Evolutionary conservation across 2,113 vertebrate species (phyloP), one percentile per base, ranked within the genome.

Genomic region (Noctilio leporinus): DNA sequence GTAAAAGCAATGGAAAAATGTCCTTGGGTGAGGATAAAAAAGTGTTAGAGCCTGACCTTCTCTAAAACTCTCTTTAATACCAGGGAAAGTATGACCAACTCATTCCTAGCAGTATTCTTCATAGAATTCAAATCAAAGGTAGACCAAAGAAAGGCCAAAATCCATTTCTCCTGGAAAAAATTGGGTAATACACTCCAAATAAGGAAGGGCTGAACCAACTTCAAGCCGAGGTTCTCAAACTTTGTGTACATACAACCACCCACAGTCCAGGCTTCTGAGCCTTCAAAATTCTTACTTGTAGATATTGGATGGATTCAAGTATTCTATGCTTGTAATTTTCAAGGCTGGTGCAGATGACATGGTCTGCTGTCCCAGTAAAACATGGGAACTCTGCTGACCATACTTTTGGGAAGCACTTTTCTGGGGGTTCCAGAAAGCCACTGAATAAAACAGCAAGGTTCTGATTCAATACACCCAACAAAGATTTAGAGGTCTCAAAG

Each of bases 81-180:
- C 67, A 90, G 86, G 10, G 17, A 76, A 95, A 77, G 3, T 49
- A 45, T n/a, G 30, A 51, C 30, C n/a, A 35, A 72, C 10, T 43
- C 26, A 15, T 87, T 72, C 59, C 15, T 35, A 69, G 16, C 57
- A 75, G 10, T 64, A n/a, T 45, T 85, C 28, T 80, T 84, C 59
- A 59, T 33, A 59, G 64, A 84, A 95, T 53, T 89, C 89, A 96
- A 86, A 91, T 65, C 9, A 93, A 92, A 86, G 24, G 73, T 4
- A 82, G 70, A 84, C 75, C 22, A 17, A 16, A 95, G 16, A 40
- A 95, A 96, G 64, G 9, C 30, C 35, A 47, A 83, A 85, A 40
- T 35, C 47, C n/a, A 88, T 64, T 75, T 59, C 17, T 53, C 78
- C 69, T 94, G 9, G 33, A 69, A 76, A 94, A 91, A 92, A 69